phyloP scores from a whole-genome alignment of 1,140 invertebrate species.

The Oryctes rhinoceros region DNA sequence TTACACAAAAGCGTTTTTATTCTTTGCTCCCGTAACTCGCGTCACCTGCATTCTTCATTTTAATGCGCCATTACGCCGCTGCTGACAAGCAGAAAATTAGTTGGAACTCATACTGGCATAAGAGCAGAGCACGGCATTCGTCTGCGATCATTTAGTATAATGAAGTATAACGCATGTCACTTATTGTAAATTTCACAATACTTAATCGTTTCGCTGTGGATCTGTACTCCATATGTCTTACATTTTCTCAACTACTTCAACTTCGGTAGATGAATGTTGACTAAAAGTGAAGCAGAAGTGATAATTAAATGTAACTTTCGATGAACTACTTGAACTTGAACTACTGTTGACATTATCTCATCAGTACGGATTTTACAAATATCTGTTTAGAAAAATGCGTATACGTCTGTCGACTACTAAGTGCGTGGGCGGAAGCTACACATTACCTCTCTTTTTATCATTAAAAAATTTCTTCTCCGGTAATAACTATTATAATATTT shows the following conservation, averaged over 20 bases:
- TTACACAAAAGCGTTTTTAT: background rate
- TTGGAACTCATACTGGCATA: background rate
- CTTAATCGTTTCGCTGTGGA: background rate
- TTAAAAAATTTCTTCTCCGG: too few relatives aligned
- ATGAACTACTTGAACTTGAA: too few relatives aligned
- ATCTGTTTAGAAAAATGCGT: too few relatives aligned
- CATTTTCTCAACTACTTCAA: background rate
- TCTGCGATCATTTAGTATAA: slow-evolving; percentile 6
- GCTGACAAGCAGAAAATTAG: slow-evolving; percentile 18
- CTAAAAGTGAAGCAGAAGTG: background rate
- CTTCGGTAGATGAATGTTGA: background rate
- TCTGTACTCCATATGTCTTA: background rate
- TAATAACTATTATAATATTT: too few relatives aligned
- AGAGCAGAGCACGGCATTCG: background rate
- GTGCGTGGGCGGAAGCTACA: too few relatives aligned
- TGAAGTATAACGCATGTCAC: slow-evolving; percentile 18
- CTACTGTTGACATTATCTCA: background rate
- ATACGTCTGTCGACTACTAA: too few relatives aligned
- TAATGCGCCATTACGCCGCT: slow-evolving; percentile 1
- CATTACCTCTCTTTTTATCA: too few relatives aligned
- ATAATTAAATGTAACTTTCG: background rate
- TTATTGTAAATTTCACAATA: slow-evolving; percentile 15
- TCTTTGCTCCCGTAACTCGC: background rate
- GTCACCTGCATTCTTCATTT: slow-evolving; percentile 4
- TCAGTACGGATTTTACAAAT: background rate